Percentiles rank a stretch among this genome's conserved stretches.
phyloP scores from a whole-genome alignment of 2,113 vertebrate genomes.

The Nycticebus coucang region DNA sequence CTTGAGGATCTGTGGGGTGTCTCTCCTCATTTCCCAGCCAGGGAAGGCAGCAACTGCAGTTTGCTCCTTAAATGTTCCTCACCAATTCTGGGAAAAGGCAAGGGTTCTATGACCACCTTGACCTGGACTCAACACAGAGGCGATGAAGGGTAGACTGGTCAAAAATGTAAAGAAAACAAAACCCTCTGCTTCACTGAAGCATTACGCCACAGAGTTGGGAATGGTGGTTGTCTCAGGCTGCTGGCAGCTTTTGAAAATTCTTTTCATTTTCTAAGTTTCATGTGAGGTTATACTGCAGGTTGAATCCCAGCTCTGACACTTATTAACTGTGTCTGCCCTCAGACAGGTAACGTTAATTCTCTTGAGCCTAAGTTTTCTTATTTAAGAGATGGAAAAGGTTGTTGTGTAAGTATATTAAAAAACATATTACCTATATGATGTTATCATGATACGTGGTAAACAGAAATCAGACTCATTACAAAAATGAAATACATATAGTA shows the following conservation, averaged over 20 bases:
- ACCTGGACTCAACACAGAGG: background rate
- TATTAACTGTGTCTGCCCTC: background rate
- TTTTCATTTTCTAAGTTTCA: constrained; percentile 26
- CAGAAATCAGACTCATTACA: background rate
- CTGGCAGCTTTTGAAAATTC: background rate
- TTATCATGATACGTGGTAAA: background rate
- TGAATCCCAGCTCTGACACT: background rate
- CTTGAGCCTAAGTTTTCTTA: background rate
- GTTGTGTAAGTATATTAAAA: background rate
- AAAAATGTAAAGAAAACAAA: background rate
- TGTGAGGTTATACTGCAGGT: background rate
- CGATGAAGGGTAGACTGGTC: background rate
- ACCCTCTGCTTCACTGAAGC: background rate
- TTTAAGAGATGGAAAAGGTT: background rate
- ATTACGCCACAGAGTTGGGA: background rate
- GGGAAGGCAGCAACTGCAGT: background rate
- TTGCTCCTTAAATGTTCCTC: background rate
- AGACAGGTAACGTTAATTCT: background rate
- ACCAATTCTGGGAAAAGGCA: background rate
- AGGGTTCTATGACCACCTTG: background rate
- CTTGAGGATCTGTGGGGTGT: rapidly evolving
- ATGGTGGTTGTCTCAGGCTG: background rate
- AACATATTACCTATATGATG: background rate
- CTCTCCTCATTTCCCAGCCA: background rate
- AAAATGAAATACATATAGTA: background rate